Base-by-base conservation (phyloP, 2,113 vertebrate genomes). In the Ictalurus punctatus region DNA sequence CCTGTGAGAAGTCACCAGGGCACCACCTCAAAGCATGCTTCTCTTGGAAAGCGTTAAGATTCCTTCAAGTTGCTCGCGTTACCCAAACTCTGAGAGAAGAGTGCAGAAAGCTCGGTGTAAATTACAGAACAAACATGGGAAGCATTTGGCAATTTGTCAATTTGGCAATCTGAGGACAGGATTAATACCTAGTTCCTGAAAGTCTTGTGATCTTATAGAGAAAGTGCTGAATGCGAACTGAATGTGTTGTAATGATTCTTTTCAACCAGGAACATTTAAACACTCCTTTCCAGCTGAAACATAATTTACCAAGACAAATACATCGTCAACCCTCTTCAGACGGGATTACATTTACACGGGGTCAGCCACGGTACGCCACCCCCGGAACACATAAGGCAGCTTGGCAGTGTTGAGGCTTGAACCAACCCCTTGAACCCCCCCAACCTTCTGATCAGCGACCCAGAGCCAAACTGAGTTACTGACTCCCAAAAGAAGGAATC, bases 1-100 rank as follows among this genome's bases (percentile, higher is more conserved):
- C 86, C 73, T 94, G 94, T 83, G 90, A 93, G 94, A 94, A 92
- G 83, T 87, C 81, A 84, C 82, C 88, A 40, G 79, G 88, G 91
- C 91, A 52, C 69, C 27, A 37, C 85, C 90, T 93, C 89, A 94
- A 94, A 93, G 88, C 84, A 48, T 13, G 69, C 86, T 87, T 86
- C 88, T 90, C 91, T 48, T 86, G 88, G 91, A 73, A 25, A n/a
- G 67, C 59, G 89, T 80, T 40, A 87, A 90, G 90, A 85, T 58
- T 76, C 78, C 80, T 59, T 34, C 65, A 56, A 44, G 74, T 88
- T 76, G 59, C n/a, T 78, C 63, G 88, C 65, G 73, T 88, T 54
- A 56, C 89, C 82, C 17, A n/a, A 78, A 74, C 52, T 73, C 27
- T 52, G 78, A 84, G 40, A 90, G 69, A 90, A 73, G 9, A 25